Conservation (phyloP, 2,797 vertebrate genomes). For the Varecia variegata region DNA sequence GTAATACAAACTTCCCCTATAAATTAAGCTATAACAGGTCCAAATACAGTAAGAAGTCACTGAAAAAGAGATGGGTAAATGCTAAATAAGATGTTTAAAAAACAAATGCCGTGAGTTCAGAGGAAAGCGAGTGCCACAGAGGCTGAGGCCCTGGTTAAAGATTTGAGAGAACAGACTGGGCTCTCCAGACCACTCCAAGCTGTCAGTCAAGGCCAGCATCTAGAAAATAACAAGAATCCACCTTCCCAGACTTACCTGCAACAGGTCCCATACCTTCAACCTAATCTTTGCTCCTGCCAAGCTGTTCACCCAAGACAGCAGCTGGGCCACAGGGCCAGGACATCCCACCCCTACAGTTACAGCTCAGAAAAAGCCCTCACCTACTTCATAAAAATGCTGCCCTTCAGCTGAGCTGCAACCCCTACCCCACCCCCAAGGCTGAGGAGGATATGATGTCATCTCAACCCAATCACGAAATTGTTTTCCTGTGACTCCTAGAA, state of each 20-base stretch:
- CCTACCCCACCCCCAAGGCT: neutral
- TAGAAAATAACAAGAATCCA: neutral
- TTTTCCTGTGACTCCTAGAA: slow-evolving; percentile 31
- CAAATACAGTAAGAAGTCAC: neutral
- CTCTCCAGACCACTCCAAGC: neutral
- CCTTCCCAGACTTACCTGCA: neutral
- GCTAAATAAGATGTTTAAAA: neutral
- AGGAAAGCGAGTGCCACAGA: neutral
- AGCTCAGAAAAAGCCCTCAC: neutral
- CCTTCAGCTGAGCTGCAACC: neutral
- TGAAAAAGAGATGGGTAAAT: neutral
- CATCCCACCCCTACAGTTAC: neutral
- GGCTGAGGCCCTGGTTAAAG: neutral
- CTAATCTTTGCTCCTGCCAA: neutral
- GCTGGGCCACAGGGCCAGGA: neutral
- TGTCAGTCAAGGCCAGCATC: neutral
- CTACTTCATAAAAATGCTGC: neutral
- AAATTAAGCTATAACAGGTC: neutral
- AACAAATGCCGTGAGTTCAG: neutral
- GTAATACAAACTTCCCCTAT: neutral
- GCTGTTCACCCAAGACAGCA: neutral
- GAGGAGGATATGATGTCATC: neutral
- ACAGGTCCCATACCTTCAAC: neutral
- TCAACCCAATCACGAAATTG: slow-evolving; percentile 22
- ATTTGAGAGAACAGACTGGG: neutral